Percentiles rank a stretch among this genome's conserved stretches.
Conservation (phyloP, 2,113 vertebrate genomes). For the Saguinus imperator region DNA sequence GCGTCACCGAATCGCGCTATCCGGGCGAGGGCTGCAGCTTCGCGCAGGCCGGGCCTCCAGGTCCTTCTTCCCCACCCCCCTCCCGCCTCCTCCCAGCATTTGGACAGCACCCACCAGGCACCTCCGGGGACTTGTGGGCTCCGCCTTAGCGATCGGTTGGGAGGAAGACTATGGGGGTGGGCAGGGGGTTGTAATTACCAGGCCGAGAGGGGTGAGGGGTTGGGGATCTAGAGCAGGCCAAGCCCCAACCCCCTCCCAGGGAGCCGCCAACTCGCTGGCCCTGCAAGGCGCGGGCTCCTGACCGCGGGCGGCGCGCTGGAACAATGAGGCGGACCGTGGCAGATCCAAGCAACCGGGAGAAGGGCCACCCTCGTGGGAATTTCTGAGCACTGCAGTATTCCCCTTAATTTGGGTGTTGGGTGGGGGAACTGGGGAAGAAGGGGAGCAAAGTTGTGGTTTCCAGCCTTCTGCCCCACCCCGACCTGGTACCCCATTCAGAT, state of each 20-base stretch:
- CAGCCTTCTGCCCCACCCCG: constrained; percentile 15
- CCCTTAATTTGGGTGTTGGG: neutral
- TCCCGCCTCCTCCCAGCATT: constrained; percentile 63
- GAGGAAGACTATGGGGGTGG: neutral
- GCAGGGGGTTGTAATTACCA: neutral
- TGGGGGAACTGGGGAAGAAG: neutral
- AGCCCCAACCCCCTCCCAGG: neutral
- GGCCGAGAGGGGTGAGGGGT: neutral
- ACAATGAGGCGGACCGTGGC: constrained; percentile 50
- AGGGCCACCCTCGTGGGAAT: neutral
- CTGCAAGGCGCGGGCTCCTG: neutral
- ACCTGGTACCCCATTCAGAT: neutral
- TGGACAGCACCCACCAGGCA: constrained; percentile 67
- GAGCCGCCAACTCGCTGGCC: neutral
- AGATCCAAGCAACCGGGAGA: neutral
- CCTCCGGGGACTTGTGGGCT: neutral
- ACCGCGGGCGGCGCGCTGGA: neutral
- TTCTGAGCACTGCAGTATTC: neutral
- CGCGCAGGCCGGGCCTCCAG: neutral
- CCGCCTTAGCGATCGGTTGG: neutral
- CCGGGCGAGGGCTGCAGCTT: neutral
- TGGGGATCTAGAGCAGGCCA: neutral
- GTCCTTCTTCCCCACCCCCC: neutral
- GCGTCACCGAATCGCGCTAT: neutral
- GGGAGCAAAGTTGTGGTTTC: constrained; percentile 42